phyloP scores from a whole-genome alignment of 37 sponge, comb jelly and placozoan genomes.

The Tethya wilhelma region DNA sequence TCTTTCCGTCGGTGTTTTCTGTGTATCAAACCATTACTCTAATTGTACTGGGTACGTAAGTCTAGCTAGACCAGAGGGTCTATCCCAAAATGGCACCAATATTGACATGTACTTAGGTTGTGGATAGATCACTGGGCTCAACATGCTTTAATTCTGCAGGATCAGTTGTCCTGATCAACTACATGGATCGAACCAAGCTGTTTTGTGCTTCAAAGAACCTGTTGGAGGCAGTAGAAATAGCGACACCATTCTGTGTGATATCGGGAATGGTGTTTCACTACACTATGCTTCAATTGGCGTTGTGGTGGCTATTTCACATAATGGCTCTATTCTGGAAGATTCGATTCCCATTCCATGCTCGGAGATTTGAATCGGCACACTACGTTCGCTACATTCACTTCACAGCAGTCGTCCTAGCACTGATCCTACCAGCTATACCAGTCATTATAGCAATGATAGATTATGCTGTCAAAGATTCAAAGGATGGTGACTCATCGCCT shows the following conservation, averaged over 20 bases:
- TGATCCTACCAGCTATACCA: constrained; percentile 1
- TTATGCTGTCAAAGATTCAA: neutral
- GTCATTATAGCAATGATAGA: neutral
- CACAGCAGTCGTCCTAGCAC: neutral
- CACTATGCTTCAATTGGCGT: constrained; percentile 13
- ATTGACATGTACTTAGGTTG: no score
- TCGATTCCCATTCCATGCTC: no score
- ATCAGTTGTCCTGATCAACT: neutral
- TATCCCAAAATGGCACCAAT: no score
- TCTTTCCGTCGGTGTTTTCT: constrained; percentile 1
- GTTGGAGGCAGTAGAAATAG: neutral
- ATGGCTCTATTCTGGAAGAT: neutral
- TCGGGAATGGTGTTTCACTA: constrained; percentile 22
- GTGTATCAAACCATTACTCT: no score
- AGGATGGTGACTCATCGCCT: neutral
- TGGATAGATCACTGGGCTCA: no score
- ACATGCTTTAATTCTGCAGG: neutral
- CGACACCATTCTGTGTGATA: neutral
- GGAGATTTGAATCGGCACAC: neutral
- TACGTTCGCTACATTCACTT: constrained; percentile 15
- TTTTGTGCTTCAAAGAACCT: neutral
- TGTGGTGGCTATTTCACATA: constrained; percentile 37
- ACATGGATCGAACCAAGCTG: neutral
- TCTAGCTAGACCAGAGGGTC: no score
- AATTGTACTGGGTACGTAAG: neutral